Conservation (phyloP, 2,113 vertebrate genomes). For the Nothoprocta pentlandii region DNA sequence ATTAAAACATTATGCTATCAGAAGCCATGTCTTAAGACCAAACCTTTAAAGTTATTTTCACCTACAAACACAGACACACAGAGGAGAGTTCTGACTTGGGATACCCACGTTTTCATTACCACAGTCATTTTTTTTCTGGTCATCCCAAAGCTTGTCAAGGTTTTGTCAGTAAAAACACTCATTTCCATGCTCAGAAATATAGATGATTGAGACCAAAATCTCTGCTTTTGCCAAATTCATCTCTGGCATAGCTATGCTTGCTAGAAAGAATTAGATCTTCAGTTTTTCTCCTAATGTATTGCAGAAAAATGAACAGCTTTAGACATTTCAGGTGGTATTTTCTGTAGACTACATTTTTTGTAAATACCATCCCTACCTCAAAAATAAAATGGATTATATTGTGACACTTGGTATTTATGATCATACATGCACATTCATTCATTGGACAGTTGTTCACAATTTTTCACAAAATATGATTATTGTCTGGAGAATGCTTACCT, state of each 20-base stretch:
- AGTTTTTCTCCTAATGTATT: not conserved
- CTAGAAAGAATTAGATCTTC: not conserved
- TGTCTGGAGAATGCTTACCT: not conserved
- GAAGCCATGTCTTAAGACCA: not conserved
- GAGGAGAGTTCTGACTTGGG: not conserved
- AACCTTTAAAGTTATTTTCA: not conserved
- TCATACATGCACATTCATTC: not conserved
- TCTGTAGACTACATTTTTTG: not conserved
- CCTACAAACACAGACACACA: not conserved
- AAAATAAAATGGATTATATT: not conserved
- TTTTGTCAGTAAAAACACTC: not conserved
- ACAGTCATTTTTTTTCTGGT: not conserved
- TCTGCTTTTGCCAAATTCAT: slow-evolving; percentile 3
- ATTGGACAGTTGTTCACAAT: not conserved
- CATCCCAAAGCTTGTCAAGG: not conserved
- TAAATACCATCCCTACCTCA: not conserved
- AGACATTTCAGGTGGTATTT: not conserved
- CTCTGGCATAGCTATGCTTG: not conserved
- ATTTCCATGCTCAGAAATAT: not conserved
- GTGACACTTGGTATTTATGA: not conserved
- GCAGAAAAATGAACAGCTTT: not conserved
- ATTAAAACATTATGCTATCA: not conserved
- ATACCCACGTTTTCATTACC: not conserved
- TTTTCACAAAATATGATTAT: not conserved
- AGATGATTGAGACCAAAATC: not conserved